Base-by-base conservation (phyloP, 1,140 invertebrate genomes). In the Brachionus koreanus region DNA sequence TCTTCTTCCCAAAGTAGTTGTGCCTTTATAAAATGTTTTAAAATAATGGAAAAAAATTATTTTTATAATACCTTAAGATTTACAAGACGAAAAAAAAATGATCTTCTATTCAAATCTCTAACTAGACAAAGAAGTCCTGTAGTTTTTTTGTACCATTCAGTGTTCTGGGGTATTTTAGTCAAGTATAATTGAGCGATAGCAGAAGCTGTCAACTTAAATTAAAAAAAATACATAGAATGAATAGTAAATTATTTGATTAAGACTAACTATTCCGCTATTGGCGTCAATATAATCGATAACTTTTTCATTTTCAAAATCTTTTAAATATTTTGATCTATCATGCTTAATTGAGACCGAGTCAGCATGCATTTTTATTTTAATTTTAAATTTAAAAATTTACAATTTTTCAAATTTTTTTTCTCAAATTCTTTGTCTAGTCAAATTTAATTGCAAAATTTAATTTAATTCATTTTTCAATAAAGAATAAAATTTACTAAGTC, bases 1-100 rank as follows among this genome's bases (percentile, higher is more conserved):
- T 79, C 76, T 79, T 79, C 76, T 35, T 79, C 76, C 76, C 76
- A 79, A 10, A 79, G 37, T 16, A 65, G 13, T 42, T 61, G 25
- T 9, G 76, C 33, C 76, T 79, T 61, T 37, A 79, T 42, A 39
- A 43, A 3, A 39, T 37, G 1, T 25, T 49, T 49, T 42, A 25
- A 74, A 43, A 42, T 19, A 16, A 42, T 9, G 25, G 42, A 1
- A 42, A 13, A 23, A 25, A 13, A 13, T 23, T 29, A 23, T 3
- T 19, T 16, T 46, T 23, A n/a, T 1, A 10, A 43, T 79, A 79
- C 76, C 9, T 61, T 79, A 0, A 79, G 49, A 79, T 61, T 79
- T 0, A 29, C 33, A 5, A 79, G 10, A 35, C 76, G 52, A 79
- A 79, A 61, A 43, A 37, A 79, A 29, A 61, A 79, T 29, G 76